Base-by-base conservation (phyloP, 1,140 invertebrate species). In the Drosophila takahashii region DNA sequence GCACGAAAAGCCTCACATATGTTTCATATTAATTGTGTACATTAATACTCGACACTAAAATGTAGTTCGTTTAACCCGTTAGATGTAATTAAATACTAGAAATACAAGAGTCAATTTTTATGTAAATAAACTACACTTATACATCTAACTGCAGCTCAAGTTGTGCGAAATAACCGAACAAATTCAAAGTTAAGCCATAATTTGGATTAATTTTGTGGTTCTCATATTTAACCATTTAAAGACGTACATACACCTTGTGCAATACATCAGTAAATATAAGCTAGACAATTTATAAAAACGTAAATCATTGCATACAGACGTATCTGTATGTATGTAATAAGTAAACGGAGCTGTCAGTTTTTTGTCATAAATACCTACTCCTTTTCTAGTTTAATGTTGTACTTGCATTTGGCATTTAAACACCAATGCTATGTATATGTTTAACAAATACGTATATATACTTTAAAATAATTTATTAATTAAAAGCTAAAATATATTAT, bases 381-480 rank as follows among this genome's bases (percentile, higher is more conserved):
- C 73, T 71, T 90, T 77, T 74, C 69, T 79, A 61, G 58, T 90
- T 81, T 80, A 90, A 80, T 87, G 84, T 87, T 83, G 76, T 83
- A 44, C 60, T 65, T 73, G 56, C 57, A 32, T 32, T 32, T 52
- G 61, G 62, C 83, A 76, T 74, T 81, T 60, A 59, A 71, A 67
- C 57, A 59, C 75, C 56, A 36, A 42, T 51, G 42, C 13, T 52
- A 67, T 51, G 45, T 18, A 36, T 65, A 53, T 5, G 16, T 22
- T 18, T 32, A 54, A 77, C 42, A 52, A 37, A 53, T 57, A 70
- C 36, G 50, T 72, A 66, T 59, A 41, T 39, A 61, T 26, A 64
- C 34, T 26, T 27, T 57, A 34, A 48, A 48, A 32, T 27, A 54
- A 53, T 70, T 48, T 62, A 79, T 74, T 81, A 66, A 39, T 26